These are phyloP conservation scores for Coecobrya sp. DNA, from an alignment of 2,888 invertebrate species.

Conservation along the genomic window DNA sequence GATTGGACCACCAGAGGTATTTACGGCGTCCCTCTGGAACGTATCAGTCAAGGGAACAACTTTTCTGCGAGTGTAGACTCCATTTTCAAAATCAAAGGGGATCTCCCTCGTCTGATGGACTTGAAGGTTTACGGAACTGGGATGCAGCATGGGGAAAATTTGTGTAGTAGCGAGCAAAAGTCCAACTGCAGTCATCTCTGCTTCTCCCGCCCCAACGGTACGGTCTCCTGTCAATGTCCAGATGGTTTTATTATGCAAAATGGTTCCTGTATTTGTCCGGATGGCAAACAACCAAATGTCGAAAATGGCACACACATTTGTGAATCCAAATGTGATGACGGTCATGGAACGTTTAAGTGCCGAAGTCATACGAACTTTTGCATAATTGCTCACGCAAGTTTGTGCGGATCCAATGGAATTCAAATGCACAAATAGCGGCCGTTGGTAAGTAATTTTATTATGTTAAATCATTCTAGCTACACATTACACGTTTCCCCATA, in stretches of 20 bases:
- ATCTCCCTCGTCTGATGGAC: constrained; percentile 93
- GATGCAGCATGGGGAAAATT: constrained; percentile 67
- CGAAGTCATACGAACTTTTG: constrained; percentile 55
- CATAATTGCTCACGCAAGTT: constrained; percentile 45
- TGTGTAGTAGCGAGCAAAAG: constrained; percentile 87
- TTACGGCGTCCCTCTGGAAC: constrained; percentile 90
- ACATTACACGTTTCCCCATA: too few relatives aligned
- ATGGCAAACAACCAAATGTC: constrained; percentile 90
- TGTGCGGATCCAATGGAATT: constrained; percentile 79
- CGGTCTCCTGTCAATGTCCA: constrained; percentile 93
- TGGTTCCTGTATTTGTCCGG: constrained; percentile 93
- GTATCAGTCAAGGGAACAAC: background rate
- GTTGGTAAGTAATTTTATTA: constrained; percentile 41
- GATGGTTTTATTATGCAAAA: constrained; percentile 90
- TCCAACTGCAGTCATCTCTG: constrained; percentile 92
- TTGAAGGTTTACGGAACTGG: constrained; percentile 89
- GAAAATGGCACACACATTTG: constrained; percentile 91
- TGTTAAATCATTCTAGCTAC: too few relatives aligned
- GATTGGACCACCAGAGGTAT: constrained; percentile 95
- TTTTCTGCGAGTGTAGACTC: constrained; percentile 85
- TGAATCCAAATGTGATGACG: constrained; percentile 83
- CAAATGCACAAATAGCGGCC: constrained; percentile 68
- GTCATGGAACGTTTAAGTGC: constrained; percentile 53
- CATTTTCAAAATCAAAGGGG: constrained; percentile 90
- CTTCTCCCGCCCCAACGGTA: constrained; percentile 90